These are phyloP conservation scores for Limnothrissa miodon DNA, from an alignment of 2,113 vertebrate species.

Conservation along the genomic window DNA sequence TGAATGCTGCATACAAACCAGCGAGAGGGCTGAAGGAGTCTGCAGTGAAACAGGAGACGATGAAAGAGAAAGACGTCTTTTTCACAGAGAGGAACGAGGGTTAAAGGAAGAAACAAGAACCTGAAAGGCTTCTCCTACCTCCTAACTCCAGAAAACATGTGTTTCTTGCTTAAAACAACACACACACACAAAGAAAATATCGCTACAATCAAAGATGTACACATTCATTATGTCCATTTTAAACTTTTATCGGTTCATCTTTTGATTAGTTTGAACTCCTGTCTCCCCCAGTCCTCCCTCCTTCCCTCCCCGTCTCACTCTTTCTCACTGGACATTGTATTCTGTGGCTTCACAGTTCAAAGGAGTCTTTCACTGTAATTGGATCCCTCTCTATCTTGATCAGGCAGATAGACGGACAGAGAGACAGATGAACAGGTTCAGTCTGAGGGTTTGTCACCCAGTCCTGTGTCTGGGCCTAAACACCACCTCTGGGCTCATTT, in stretches of 20 bases:
- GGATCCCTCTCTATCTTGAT: neutral
- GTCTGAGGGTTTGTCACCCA: neutral
- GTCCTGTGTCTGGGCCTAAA: neutral
- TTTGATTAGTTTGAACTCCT: neutral
- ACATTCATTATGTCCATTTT: constrained; percentile 15
- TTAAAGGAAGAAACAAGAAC: constrained; percentile 21
- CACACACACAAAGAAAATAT: neutral
- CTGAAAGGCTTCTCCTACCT: constrained; percentile 9
- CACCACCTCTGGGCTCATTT: neutral
- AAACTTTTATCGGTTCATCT: neutral
- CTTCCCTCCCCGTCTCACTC: neutral
- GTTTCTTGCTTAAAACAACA: neutral
- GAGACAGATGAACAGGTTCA: neutral
- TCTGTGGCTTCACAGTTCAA: constrained; percentile 56
- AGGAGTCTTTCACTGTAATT: constrained; percentile 26
- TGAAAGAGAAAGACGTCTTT: constrained; percentile 14
- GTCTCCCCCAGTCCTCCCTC: neutral
- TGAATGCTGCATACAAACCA: constrained; percentile 22
- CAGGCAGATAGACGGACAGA: constrained; percentile 1
- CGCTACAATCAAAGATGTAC: constrained; percentile 16
- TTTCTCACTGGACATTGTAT: constrained; percentile 40
- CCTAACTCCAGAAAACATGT: neutral
- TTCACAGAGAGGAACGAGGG: constrained; percentile 17
- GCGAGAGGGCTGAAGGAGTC: constrained; percentile 18
- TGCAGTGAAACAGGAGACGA: neutral